Evolutionary conservation across 2,888 invertebrate species (phyloP), one percentile per base, ranked within the genome.

Genomic region (Calameuta idolon): DNA sequence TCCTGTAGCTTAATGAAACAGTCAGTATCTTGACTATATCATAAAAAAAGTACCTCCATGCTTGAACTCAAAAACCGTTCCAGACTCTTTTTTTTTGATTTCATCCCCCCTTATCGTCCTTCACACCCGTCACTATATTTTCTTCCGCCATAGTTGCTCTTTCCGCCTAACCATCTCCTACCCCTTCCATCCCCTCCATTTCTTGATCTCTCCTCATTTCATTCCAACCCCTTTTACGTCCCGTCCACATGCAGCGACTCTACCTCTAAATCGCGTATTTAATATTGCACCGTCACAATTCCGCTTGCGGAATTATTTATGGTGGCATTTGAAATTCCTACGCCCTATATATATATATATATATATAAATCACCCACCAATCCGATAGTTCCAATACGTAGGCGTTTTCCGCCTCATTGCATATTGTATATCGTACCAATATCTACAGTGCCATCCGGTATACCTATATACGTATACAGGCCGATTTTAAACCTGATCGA

Each of bases 1-100:
- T 83, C 83, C 84, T 80, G 83, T 75, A 83, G 79, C 83, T 85
- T 82, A 85, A 85, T 82, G 83, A 85, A 85, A 81, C 80, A 81
- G 79, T 73, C 69, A 75, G 76, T 76, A 75, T 75, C 83, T 81
- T 75, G 76, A 74, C 75, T 30, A 3, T 12, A 35, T 3, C 12
- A 9, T 12, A 31, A 33, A n/a, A 33, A 71, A 9, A n/a, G 23
- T 23, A n/a, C 3, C 71, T n/a, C 12, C 15, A 5, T 71, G 15
- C 71, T 11, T n/a, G 15, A 71, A n/a, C 69, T 30, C 71, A 71
- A n/a, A 71, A 31, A 33, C 15, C 68, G 11, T 11, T 31, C 1
- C 30, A 69, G 73, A 78, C 33, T 4, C 4, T 33, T 33, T 33
- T 78, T 77, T 76, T 69, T 74, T 77, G 34, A 1, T 40, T 40